phyloP scores from a whole-genome alignment of 2,888 invertebrate genomes.

The Drosophila helvetica region DNA sequence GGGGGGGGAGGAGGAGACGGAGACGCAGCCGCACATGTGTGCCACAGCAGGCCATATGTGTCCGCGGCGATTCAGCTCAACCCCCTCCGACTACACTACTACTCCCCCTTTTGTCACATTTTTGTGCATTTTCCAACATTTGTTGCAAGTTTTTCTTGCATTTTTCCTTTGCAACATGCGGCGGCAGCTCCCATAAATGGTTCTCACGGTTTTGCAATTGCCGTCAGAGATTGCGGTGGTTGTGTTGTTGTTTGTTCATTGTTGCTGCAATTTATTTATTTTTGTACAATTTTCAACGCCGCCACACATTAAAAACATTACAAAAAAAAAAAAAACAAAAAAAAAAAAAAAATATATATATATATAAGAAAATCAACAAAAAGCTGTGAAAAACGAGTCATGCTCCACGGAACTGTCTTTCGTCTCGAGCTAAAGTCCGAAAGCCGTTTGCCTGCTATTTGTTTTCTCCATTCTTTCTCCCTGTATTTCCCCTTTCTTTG shows the following conservation, averaged over 20 bases:
- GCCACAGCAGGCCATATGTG: constrained; percentile 46
- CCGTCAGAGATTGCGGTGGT: constrained; percentile 39
- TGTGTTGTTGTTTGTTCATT: constrained; percentile 29
- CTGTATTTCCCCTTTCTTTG: background rate
- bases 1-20: background rate
- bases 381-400: constrained; percentile 23
- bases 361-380: constrained; percentile 23
- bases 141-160: constrained; percentile 70
- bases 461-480: constrained; percentile 18
- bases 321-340: constrained; percentile 24
- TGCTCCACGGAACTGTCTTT: constrained; percentile 9
- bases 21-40: constrained; percentile 52
- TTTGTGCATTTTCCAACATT: constrained; percentile 68
- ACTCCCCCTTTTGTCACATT: constrained; percentile 49
- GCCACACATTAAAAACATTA: constrained; percentile 49
- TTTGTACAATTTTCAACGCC: constrained; percentile 56
- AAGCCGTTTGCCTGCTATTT: constrained; percentile 4
- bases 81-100: background rate
- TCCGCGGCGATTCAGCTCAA: background rate
- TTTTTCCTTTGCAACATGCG: constrained; percentile 56
- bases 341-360: constrained; percentile 18
- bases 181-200: constrained; percentile 66
- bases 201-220: constrained; percentile 72
- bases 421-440: constrained; percentile 15
- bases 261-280: constrained; percentile 40